These are phyloP conservation scores for Carcinoscorpius rotundicauda DNA, from an alignment of 1,140 invertebrate species.

Conservation along the genomic window DNA sequence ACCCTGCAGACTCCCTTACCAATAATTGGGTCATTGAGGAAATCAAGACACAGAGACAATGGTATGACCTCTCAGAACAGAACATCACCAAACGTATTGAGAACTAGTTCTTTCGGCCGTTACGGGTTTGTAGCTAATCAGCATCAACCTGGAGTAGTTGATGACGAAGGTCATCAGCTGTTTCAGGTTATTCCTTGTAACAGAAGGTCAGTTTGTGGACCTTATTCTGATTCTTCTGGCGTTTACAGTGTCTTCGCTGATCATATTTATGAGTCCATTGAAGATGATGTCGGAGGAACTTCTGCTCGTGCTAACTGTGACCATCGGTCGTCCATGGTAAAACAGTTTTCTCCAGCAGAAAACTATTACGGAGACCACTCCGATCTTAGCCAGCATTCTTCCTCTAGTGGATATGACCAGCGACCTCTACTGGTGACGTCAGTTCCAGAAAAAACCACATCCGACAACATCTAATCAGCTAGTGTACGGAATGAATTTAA, in stretches of 20 bases:
- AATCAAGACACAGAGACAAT: neutral
- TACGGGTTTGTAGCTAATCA: neutral
- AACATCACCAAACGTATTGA: slow-evolving; percentile 1
- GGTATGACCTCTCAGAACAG: neutral
- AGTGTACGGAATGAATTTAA: slow-evolving; percentile 3
- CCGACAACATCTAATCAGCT: no score
- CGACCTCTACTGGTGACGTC: slow-evolving; percentile 13
- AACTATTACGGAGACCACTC: slow-evolving; percentile 17
- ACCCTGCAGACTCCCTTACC: neutral
- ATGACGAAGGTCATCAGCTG: slow-evolving; percentile 7
- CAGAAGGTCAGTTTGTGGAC: slow-evolving; percentile 3
- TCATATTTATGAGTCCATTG: slow-evolving; percentile 24
- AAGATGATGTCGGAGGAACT: slow-evolving; percentile 16
- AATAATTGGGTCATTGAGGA: neutral
- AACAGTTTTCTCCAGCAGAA: slow-evolving; percentile 17
- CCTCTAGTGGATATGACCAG: slow-evolving; percentile 20
- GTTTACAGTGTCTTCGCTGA: slow-evolving; percentile 11
- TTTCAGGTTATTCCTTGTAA: slow-evolving; percentile 2
- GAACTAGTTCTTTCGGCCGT: slow-evolving; percentile 1
- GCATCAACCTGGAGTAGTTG: slow-evolving; percentile 2
- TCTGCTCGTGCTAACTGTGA: slow-evolving; percentile 4
- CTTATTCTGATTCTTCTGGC: slow-evolving; percentile 4
- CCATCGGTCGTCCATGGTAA: slow-evolving; percentile 3
- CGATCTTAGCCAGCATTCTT: slow-evolving; percentile 20
- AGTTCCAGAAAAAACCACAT: neutral